phyloP scores from a whole-genome alignment of 2,797 vertebrate genomes.

The Tapera naevia region DNA sequence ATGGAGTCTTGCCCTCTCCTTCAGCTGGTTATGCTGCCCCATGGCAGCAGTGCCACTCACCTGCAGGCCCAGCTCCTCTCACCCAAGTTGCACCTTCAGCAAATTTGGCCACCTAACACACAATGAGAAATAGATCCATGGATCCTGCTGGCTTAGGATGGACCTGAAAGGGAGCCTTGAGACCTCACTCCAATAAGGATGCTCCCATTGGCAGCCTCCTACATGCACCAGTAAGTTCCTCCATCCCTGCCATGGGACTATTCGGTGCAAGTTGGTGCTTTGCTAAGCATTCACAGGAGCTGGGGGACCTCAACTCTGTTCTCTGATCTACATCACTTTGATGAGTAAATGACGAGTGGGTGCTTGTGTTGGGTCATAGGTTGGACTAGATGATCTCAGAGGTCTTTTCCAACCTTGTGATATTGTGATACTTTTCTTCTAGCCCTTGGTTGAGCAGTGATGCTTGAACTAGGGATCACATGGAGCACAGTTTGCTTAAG shows the following conservation, averaged over 20 bases:
- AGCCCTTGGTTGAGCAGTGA: background rate
- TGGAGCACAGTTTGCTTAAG: background rate
- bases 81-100: background rate
- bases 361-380: too few relatives aligned
- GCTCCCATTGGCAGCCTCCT: background rate
- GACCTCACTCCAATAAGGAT: background rate
- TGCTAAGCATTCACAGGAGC: background rate
- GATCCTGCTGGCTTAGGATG: background rate
- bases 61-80: background rate
- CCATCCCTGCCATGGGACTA: background rate
- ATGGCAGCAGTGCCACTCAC: background rate
- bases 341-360: too few relatives aligned
- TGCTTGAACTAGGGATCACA: background rate
- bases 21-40: background rate
- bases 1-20: background rate
- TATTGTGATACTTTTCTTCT: too few relatives aligned
- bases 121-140: fast-evolving
- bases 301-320: background rate
- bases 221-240: background rate
- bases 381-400: too few relatives aligned
- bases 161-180: background rate
- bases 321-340: background rate
- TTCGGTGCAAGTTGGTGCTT: background rate
- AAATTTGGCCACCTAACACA: background rate
- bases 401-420: too few relatives aligned